Evolutionary conservation across 2,113 vertebrate genomes (phyloP).

Genomic region (Lagopus muta): DNA sequence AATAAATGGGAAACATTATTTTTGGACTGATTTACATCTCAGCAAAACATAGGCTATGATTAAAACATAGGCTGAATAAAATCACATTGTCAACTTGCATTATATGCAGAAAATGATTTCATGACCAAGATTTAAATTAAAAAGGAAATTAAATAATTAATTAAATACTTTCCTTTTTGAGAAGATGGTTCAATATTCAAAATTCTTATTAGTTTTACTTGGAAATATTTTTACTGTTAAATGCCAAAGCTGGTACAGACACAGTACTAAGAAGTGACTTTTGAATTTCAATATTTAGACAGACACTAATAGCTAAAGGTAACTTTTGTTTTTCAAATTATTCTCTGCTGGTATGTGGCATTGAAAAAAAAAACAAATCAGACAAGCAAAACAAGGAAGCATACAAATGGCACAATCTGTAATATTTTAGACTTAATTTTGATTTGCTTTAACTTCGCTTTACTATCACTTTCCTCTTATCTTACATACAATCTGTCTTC

Average conservation of each 20-base stretch:
- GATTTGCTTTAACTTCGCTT: neutral
- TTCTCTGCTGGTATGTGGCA: neutral
- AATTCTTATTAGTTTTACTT: neutral
- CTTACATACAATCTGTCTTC: neutral
- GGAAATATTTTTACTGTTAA: neutral
- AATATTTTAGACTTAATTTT: neutral
- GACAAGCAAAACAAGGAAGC: too few species aligned
- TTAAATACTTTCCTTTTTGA: neutral
- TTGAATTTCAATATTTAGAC: neutral
- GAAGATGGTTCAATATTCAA: neutral
- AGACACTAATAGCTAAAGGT: neutral
- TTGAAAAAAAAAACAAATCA: neutral
- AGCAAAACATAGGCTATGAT: neutral
- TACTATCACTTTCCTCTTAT: neutral
- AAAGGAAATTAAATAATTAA: neutral
- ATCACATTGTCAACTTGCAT: neutral
- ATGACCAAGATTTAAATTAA: neutral
- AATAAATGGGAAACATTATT: too few species aligned
- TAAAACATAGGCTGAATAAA: neutral
- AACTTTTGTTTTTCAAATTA: neutral
- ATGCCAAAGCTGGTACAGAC: neutral
- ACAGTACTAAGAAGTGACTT: neutral
- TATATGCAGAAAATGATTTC: neutral
- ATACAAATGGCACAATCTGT: neutral
- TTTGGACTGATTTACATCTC: neutral